Evolutionary conservation across 1,140 invertebrate genomes (phyloP), one percentile per base, ranked within the genome.

Genomic region (Latrodectus geometricus): DNA sequence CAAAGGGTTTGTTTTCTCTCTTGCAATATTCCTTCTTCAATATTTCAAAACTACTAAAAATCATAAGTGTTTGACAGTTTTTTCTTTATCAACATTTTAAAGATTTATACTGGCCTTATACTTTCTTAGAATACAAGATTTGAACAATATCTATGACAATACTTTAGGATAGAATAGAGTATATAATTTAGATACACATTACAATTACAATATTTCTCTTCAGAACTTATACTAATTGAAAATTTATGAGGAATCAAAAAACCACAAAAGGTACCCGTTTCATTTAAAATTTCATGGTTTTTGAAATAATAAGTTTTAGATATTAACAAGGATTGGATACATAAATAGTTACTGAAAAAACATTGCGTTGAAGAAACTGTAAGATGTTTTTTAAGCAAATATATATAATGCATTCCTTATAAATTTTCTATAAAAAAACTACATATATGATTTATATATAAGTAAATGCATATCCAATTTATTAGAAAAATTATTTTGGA

Each of bases 71-170:
- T 61, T 56, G 14, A 56, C 8, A 56, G 8, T 56, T 9, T 56
- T 56, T 56, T 56, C 8, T 14, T 17, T 0, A 61, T 61, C 54
- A 61, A 11, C 17, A 11, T 14, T 61, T 61, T 61, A 61, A 17
- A 11, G 11, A 17, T 61, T 11, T 61, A 61, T 9, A 72, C 68
- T 68, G 83, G 72, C 83, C 83, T 48, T 61, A 61, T 76, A 86
- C 70, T 81, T 78, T 23, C 81, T 73, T 76, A 86, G 68, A 86
- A 50, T 77, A 86, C 75, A 86, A 61, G 76, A 86, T 72, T 48
- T 86, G 77, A 86, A 61, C 54, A 61, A 61, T 8, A 61, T 61
- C 54, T 17, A 61, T 17, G 17, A 61, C 11, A 14, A 8, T 61
- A 61, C 17, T 17, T 14, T 61, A 61, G 17, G 35, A 14, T 61